A percentile compares a stretch with the other conserved stretches of the same genome.
Evolutionary conservation across 2,113 vertebrate species (phyloP).

Genomic region (Suncus etruscus): DNA sequence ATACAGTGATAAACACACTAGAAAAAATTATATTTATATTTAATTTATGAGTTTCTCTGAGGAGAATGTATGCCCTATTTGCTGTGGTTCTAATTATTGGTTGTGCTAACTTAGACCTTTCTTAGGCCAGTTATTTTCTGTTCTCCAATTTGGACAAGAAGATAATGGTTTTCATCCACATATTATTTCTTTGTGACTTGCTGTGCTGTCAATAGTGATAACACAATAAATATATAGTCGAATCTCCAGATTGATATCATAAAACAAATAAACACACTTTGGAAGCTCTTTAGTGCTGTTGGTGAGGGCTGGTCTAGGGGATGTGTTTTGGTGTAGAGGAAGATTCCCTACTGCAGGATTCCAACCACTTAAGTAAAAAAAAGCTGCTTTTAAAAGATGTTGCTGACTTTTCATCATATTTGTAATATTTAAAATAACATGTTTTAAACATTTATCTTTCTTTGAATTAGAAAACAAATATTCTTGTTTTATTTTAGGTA

Average conservation of each 20-base stretch:
- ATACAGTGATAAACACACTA: not conserved
- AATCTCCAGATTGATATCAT: not conserved
- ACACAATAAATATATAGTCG: not conserved
- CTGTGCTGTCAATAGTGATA: not conserved
- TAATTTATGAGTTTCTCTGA: not conserved
- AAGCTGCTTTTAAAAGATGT: not conserved
- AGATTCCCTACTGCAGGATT: not conserved
- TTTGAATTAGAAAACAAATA: conserved; percentile 8
- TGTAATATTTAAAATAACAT: conserved; percentile 9
- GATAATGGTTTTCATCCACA: not conserved
- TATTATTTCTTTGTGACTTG: not conserved
- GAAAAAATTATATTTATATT: conserved; percentile 13
- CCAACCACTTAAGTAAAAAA: not conserved
- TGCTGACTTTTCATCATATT: not conserved
- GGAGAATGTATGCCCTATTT: not conserved
- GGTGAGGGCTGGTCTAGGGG: not conserved
- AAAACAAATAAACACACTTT: not conserved
- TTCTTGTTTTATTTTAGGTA: not conserved
- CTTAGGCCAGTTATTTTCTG: not conserved
- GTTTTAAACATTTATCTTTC: conserved; percentile 21
- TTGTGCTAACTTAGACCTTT: not conserved
- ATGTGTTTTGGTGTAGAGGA: not conserved
- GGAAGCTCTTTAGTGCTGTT: not conserved
- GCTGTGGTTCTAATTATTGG: not conserved
- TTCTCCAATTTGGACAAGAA: not conserved